Conservation (phyloP, 2,888 invertebrate genomes). For the Carcina quercana region DNA sequence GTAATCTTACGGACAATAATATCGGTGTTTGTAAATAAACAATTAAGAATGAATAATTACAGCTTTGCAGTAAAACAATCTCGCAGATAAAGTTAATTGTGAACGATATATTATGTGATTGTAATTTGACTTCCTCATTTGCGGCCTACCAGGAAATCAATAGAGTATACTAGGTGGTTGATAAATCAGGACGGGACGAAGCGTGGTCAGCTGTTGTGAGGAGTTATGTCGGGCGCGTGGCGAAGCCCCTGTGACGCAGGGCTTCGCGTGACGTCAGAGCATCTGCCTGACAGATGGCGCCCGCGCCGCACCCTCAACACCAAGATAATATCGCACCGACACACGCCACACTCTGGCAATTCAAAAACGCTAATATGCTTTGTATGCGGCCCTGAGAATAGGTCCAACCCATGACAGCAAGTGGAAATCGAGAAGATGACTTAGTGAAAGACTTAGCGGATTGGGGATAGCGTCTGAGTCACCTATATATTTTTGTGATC, state of each 20-base stretch:
- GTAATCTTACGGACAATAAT: too few relatives aligned
- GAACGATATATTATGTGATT: background rate
- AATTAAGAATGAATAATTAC: too few relatives aligned
- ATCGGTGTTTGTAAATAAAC: too few relatives aligned
- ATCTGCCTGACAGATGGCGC: slow-evolving; percentile 72
- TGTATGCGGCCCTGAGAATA: background rate
- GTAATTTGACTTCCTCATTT: background rate
- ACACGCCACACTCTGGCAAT: slow-evolving; percentile 34
- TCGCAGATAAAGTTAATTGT: too few relatives aligned
- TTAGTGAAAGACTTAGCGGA: too few relatives aligned
- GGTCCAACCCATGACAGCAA: too few relatives aligned
- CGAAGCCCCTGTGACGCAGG: slow-evolving; percentile 46
- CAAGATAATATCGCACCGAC: slow-evolving; percentile 62
- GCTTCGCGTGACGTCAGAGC: slow-evolving; percentile 71
- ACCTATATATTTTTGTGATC: too few relatives aligned
- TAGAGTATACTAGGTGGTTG: slow-evolving; percentile 23
- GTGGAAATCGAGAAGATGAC: too few relatives aligned
- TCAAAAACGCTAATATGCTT: slow-evolving; percentile 28
- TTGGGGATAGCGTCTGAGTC: too few relatives aligned
- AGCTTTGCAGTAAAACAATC: too few relatives aligned
- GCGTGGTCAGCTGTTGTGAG: slow-evolving; percentile 52
- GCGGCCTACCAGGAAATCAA: slow-evolving; percentile 28
- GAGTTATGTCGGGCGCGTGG: slow-evolving; percentile 43
- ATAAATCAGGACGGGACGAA: slow-evolving; percentile 66
- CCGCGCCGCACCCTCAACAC: slow-evolving; percentile 37